These are phyloP conservation scores for Stegodyphus dumicola DNA, from an alignment of 1,140 invertebrate species.

Conservation along the genomic window DNA sequence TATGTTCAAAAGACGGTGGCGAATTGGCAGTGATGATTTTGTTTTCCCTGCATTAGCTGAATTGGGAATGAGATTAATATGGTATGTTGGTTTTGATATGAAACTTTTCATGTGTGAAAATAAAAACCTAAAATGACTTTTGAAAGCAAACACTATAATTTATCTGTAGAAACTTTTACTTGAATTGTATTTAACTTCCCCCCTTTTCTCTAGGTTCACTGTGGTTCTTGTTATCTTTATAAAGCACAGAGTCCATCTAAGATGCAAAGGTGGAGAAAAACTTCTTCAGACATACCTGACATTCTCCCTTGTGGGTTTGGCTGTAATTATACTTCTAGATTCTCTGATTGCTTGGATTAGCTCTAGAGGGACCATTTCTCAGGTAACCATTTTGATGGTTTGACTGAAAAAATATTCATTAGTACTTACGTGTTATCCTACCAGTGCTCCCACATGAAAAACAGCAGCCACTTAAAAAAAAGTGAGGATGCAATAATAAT, in stretches of 20 bases:
- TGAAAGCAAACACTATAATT: neutral
- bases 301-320: slow-evolving; percentile 4
- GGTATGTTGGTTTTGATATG: slow-evolving; percentile 75
- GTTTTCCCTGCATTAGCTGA: slow-evolving; percentile 84
- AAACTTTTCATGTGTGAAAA: neutral
- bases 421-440: too few relatives aligned
- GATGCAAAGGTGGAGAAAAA: slow-evolving; percentile 17
- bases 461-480: too few relatives aligned
- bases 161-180: too few relatives aligned
- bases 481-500: too few relatives aligned
- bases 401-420: too few relatives aligned
- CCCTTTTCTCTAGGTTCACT: slow-evolving; percentile 24
- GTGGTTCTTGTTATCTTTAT: slow-evolving; percentile 37
- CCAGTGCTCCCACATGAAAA: too few relatives aligned
- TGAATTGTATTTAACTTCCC: neutral
- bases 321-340: slow-evolving; percentile 45
- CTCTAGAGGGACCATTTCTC: slow-evolving; percentile 44
- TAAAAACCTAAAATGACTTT: neutral
- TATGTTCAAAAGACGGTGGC: slow-evolving; percentile 85
- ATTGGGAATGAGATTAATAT: slow-evolving; percentile 79
- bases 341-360: slow-evolving; percentile 42
- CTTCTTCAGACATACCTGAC: slow-evolving; percentile 46
- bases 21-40: slow-evolving; percentile 87
- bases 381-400: slow-evolving; percentile 10
- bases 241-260: slow-evolving; percentile 16